These are phyloP conservation scores for Tupaia chinensis DNA, from an alignment of 2,113 vertebrate genomes.

Conservation along the genomic window DNA sequence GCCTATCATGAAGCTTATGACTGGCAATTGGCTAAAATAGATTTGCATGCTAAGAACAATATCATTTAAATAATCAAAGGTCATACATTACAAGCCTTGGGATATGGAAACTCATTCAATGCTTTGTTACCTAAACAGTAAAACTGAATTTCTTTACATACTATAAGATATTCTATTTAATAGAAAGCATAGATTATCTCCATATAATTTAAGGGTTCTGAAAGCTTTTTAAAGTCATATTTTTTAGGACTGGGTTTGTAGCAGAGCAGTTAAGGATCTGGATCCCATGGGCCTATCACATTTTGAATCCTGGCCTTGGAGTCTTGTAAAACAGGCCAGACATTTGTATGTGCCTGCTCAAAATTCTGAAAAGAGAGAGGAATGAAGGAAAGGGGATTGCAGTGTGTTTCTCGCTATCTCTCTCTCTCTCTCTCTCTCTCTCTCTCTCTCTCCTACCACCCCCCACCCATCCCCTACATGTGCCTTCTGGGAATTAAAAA, in stretches of 20 bases:
- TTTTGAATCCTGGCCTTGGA: no score
- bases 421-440: no score
- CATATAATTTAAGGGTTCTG: background rate
- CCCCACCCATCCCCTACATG: no score
- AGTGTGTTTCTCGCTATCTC: no score
- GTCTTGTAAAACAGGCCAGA: no score
- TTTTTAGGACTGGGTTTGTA: background rate
- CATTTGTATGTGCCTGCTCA: no score
- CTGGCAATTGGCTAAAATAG: background rate
- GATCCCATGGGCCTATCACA: no score
- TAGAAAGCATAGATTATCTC: slow-evolving; percentile 1
- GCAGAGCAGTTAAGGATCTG: no score
- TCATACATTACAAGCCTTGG: background rate
- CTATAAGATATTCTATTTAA: slow-evolving; percentile 17
- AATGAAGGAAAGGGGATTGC: no score
- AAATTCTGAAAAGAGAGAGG: no score
- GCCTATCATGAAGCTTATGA: background rate
- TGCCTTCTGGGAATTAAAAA: no score
- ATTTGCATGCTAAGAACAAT: background rate
- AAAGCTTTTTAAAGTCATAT: background rate
- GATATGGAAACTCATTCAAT: background rate
- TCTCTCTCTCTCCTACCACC: no score
- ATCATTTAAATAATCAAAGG: background rate
- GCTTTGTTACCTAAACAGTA: background rate
- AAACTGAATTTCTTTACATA: slow-evolving; percentile 6